Conservation (phyloP, 2,888 invertebrate species). For the Limnephilus lunatus region DNA sequence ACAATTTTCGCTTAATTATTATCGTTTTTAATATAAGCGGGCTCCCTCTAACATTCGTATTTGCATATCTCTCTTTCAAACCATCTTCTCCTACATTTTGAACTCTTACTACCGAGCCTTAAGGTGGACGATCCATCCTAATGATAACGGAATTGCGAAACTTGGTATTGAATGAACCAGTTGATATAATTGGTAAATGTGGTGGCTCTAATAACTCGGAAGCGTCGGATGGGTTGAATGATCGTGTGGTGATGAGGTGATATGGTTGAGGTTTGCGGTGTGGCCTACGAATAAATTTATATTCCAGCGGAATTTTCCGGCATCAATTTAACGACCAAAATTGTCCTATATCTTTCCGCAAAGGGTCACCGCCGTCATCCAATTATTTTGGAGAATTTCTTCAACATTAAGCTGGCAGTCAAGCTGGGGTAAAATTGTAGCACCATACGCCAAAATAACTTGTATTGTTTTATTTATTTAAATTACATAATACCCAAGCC, state of each 20-base stretch:
- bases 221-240: background rate
- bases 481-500: background rate
- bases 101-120: no score
- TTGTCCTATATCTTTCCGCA: background rate
- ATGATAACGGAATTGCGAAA: background rate
- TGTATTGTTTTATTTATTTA: no score
- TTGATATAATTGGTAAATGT: background rate
- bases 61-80: no score
- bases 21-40: no score
- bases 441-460: background rate
- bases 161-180: background rate
- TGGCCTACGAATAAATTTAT: background rate
- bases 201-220: background rate
- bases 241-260: background rate
- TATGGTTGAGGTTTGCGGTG: background rate
- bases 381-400: conserved; percentile 25
- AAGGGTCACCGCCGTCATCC: background rate
- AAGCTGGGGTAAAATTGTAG: background rate
- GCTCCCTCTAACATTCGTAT: no score
- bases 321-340: background rate
- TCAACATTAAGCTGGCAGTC: background rate
- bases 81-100: no score
- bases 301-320: background rate
- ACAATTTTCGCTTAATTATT: no score
- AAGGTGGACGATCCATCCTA: no score